Evolutionary conservation across 2,888 invertebrate species (phyloP), one percentile per base, ranked within the genome.

Genomic region (Syrphus vitripennis): DNA sequence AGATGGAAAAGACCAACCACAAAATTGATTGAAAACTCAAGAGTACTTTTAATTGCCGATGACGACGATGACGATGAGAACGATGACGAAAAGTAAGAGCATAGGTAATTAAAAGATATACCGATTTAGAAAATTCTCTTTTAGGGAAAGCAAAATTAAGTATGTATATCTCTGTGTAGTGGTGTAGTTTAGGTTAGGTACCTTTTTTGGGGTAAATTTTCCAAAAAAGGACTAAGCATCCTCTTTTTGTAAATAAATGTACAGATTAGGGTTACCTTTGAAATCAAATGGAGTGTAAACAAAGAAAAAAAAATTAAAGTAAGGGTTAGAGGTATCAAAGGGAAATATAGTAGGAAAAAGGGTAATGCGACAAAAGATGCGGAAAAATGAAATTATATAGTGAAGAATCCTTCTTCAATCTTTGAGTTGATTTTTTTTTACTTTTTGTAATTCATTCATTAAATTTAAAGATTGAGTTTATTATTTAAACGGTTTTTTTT

Each of bases 71-170:
- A n/a, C n/a, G n/a, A n/a, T n/a, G n/a, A n/a, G n/a, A n/a, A n/a
- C n/a, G n/a, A n/a, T 0, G n/a, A 31, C 16, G 10, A 31, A 42
- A 55, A n/a, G n/a, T n/a, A n/a, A 72, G 29, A 37, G 78, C 71
- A 78, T 65, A 37, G 53, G 34, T 53, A 78, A 79, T 79, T 79
- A 78, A 65, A 55, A 26, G 71, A 63, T 45, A 63, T 45, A 40
- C 24, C 24, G 71, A 78, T 71, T 71, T 45, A 48, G 34, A 24
- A 59, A 45, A 45, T 45, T 65, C 29, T 24, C 45, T 65, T 45
- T 65, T 29, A 4, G 10, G 3, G 9, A 1, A 31, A 6, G n/a
- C n/a, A 31, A 29, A 65, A 45, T 65, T 65, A 19, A 45, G 29
- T 40, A 59, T 19, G 37, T n/a, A n/a, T n/a, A n/a, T n/a, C n/a